Conservation (phyloP, 2,888 invertebrate genomes). For the Isotomurus palustris region DNA sequence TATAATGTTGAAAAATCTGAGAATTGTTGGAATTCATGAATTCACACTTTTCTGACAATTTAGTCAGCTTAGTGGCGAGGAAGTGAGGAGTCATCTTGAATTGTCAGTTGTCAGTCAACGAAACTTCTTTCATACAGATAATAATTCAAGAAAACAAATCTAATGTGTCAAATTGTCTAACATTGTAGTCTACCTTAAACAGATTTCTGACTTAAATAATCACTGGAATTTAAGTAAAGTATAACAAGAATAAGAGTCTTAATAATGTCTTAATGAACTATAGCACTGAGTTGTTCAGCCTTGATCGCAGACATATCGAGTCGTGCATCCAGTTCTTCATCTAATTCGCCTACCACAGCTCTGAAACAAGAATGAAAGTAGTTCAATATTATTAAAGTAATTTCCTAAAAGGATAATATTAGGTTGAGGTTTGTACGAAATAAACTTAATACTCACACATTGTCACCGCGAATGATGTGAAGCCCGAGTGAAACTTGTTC, state of each 20-base stretch:
- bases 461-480: conserved; percentile 97
- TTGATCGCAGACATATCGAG: conserved; percentile 55
- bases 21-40: too few species aligned
- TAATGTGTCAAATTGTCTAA: too few species aligned
- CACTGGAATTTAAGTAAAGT: background rate
- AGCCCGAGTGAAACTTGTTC: conserved; percentile 93
- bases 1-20: too few species aligned
- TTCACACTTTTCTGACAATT: too few species aligned
- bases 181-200: too few species aligned
- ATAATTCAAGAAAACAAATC: too few species aligned
- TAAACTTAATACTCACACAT: conserved; percentile 64
- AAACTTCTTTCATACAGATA: background rate
- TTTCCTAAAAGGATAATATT: background rate
- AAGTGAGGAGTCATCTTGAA: background rate
- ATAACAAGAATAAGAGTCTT: background rate
- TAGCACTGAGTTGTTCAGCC: conserved; percentile 54
- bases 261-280: conserved; percentile 37
- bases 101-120: background rate
- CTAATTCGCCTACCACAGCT: conserved; percentile 57
- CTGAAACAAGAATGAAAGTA: conserved; percentile 47
- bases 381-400: background rate
- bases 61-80: background rate
- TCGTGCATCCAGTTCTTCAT: conserved; percentile 56
- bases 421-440: conserved; percentile 15
- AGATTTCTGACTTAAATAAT: too few species aligned